These are phyloP conservation scores for Automeris io DNA, from an alignment of 2,888 invertebrate species.

Conservation along the genomic window DNA sequence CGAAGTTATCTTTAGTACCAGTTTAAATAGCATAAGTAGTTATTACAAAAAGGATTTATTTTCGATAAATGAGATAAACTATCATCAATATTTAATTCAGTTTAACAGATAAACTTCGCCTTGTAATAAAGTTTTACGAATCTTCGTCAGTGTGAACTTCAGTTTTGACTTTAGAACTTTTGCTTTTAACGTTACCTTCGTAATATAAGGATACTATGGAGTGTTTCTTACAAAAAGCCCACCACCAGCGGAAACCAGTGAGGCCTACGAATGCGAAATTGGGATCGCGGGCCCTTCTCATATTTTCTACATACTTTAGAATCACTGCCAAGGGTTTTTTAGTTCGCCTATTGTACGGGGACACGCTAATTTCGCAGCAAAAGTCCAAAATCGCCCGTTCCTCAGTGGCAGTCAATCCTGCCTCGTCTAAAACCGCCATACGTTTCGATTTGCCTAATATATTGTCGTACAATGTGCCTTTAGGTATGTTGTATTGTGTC, in stretches of 20 bases:
- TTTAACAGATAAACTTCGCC: no score
- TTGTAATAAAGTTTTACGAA: slow-evolving; percentile 18
- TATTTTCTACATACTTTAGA: slow-evolving; percentile 80
- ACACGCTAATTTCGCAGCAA: slow-evolving; percentile 83
- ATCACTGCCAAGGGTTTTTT: slow-evolving; percentile 81
- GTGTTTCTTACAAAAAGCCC: slow-evolving; percentile 89
- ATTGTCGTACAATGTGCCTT: slow-evolving; percentile 87
- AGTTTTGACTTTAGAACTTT: slow-evolving; percentile 32
- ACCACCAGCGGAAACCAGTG: slow-evolving; percentile 88
- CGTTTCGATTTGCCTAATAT: slow-evolving; percentile 86
- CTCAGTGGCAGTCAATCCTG: slow-evolving; percentile 77
- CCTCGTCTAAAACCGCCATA: slow-evolving; percentile 85
- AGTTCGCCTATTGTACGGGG: slow-evolving; percentile 83
- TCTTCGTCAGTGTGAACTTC: slow-evolving; percentile 39
- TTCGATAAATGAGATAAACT: no score
- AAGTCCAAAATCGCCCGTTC: slow-evolving; percentile 82
- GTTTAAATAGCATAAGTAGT: no score
- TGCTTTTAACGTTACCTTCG: slow-evolving; percentile 31
- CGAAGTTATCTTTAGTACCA: no score
- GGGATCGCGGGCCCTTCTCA: slow-evolving; percentile 77
- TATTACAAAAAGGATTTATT: no score
- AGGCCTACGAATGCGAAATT: slow-evolving; percentile 82
- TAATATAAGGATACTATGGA: slow-evolving; percentile 79
- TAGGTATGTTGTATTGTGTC: slow-evolving; percentile 83
- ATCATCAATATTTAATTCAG: no score